Evolutionary conservation across 2,113 vertebrate species (phyloP).

Genomic region (Prunella himalayana): DNA sequence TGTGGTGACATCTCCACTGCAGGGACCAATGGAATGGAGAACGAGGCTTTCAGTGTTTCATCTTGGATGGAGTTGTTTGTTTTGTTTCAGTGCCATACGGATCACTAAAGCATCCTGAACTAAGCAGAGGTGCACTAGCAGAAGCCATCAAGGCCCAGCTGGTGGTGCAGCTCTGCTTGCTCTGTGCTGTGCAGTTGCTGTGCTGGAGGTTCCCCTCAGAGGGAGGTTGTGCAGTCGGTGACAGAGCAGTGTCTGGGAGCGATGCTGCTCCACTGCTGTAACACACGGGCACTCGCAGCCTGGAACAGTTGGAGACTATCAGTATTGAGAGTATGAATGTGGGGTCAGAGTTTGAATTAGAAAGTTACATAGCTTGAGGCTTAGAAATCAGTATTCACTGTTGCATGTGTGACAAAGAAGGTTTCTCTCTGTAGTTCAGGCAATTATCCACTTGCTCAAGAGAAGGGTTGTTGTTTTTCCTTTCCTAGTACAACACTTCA

Average conservation of each 20-base stretch:
- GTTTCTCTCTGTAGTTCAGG: slow-evolving; percentile 45
- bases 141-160: not conserved
- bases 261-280: not conserved
- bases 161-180: not conserved
- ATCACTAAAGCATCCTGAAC: not conserved
- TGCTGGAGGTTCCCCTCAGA: not conserved
- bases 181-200: not conserved
- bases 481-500: slow-evolving; percentile 22
- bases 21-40: not conserved
- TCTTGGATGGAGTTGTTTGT: not conserved
- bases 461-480: not conserved
- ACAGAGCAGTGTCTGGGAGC: not conserved
- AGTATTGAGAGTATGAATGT: slow-evolving; percentile 19
- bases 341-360: slow-evolving; percentile 14
- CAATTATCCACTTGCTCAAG: slow-evolving; percentile 25
- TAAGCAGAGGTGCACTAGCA: not conserved
- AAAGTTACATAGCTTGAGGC: slow-evolving; percentile 39
- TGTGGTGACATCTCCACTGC: not conserved
- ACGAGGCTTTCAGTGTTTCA: not conserved
- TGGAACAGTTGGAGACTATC: not conserved
- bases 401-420: slow-evolving; percentile 47
- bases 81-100: not conserved
- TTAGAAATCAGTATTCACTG: slow-evolving; percentile 41
- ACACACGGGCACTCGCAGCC: not conserved
- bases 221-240: not conserved